Conservation (phyloP, 2,888 invertebrate species). For the Abrostola tripartita region DNA sequence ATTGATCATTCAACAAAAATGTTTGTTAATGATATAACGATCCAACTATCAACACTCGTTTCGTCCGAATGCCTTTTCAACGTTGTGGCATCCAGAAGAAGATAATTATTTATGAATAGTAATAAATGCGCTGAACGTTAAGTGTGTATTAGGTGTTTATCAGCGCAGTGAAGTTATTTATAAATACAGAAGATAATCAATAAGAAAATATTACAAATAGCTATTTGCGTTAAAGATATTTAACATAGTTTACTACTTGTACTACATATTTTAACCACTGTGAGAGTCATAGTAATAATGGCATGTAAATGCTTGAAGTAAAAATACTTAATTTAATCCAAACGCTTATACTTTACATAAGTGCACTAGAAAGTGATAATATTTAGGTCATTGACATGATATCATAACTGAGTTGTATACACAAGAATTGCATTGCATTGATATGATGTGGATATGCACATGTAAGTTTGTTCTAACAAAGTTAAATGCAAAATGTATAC, state of each 20-base stretch:
- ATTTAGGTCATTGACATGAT: slow-evolving; percentile 1
- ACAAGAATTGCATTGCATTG: background rate
- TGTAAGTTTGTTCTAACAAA: background rate
- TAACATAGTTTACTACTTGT: background rate
- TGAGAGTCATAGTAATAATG: too few relatives aligned
- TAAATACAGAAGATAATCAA: slow-evolving; percentile 29
- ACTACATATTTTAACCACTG: background rate
- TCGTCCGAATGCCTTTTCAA: slow-evolving; percentile 60
- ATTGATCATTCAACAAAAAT: slow-evolving; percentile 62
- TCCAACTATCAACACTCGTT: slow-evolving; percentile 60
- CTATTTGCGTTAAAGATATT: slow-evolving; percentile 13
- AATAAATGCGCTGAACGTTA: slow-evolving; percentile 40
- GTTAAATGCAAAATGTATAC: slow-evolving; percentile 6
- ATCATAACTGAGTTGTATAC: background rate
- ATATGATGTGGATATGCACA: background rate
- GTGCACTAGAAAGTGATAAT: background rate
- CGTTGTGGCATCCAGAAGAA: slow-evolving; percentile 52
- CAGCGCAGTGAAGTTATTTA: slow-evolving; percentile 30
- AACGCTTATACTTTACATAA: background rate
- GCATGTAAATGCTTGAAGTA: too few relatives aligned
- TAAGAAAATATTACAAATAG: slow-evolving; percentile 9
- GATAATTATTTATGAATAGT: slow-evolving; percentile 37
- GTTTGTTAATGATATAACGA: slow-evolving; percentile 67
- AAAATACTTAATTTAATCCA: too few relatives aligned
- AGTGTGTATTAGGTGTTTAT: slow-evolving; percentile 37